Evolutionary conservation across 2,888 invertebrate species (phyloP).

Genomic region (Rhopalosiphum nymphaeae): DNA sequence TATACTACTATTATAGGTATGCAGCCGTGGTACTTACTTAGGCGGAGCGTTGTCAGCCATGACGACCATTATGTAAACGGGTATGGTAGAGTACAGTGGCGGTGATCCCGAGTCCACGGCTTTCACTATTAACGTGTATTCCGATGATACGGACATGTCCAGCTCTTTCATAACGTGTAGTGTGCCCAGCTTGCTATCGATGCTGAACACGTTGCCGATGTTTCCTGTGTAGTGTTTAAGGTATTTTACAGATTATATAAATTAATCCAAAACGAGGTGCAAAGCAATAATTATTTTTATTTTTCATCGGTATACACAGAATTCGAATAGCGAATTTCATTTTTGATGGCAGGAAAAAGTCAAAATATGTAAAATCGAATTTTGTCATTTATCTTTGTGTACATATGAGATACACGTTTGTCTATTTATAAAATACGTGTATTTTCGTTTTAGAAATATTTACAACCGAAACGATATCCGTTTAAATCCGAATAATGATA

Average conservation of each 20-base stretch:
- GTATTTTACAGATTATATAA: background rate
- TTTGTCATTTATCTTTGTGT: background rate
- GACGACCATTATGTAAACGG: slow-evolving; percentile 87
- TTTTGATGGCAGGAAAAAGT: background rate
- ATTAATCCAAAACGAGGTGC: background rate
- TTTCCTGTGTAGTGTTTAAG: slow-evolving; percentile 74
- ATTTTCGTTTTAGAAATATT: background rate
- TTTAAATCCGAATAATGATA: background rate
- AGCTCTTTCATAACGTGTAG: slow-evolving; percentile 81
- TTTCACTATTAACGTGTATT: slow-evolving; percentile 87
- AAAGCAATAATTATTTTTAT: background rate
- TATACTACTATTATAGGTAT: background rate
- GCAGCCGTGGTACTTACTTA: slow-evolving; percentile 71
- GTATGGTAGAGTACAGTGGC: slow-evolving; percentile 81
- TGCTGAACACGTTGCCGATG: slow-evolving; percentile 86
- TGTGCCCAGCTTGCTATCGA: slow-evolving; percentile 83
- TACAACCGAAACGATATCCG: background rate
- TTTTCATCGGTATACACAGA: background rate
- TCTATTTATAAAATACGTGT: background rate
- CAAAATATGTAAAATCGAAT: background rate
- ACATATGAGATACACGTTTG: background rate
- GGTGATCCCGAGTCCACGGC: slow-evolving; percentile 86
- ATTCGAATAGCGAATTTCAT: background rate
- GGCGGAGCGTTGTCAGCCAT: slow-evolving; percentile 92
- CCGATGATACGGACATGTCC: slow-evolving; percentile 78